These are phyloP conservation scores for Cataglyphis rosenhaueri DNA, from an alignment of 2,888 invertebrate genomes.

Conservation along the genomic window DNA sequence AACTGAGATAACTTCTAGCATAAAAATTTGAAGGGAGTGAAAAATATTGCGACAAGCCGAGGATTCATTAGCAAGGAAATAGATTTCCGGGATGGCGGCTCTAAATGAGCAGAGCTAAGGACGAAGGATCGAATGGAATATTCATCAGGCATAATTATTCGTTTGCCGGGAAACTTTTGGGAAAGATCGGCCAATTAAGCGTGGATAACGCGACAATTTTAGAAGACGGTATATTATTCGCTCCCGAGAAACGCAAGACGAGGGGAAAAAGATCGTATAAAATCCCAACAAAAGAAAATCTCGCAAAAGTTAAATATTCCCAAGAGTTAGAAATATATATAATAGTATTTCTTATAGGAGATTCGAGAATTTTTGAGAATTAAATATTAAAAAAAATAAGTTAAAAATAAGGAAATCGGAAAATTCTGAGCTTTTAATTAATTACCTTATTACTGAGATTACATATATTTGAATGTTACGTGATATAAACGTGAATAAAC, in stretches of 20 bases:
- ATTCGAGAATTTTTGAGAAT: not conserved
- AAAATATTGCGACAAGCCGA: slow-evolving; percentile 19
- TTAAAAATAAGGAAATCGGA: not conserved
- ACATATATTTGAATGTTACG: not conserved
- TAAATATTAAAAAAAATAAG: not conserved
- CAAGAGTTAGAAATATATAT: slow-evolving; percentile 22
- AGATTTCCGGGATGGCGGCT: slow-evolving; percentile 21
- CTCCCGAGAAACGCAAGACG: not conserved
- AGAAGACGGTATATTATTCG: slow-evolving; percentile 9
- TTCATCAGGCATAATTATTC: slow-evolving; percentile 48
- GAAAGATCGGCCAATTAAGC: slow-evolving; percentile 40
- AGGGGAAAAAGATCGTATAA: not conserved
- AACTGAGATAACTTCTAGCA: not conserved
- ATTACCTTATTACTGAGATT: not conserved
- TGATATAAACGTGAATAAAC: not conserved
- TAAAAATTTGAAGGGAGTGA: slow-evolving; percentile 32
- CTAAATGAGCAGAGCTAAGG: slow-evolving; percentile 23
- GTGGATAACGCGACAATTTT: slow-evolving; percentile 29
- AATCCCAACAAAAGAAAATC: not conserved
- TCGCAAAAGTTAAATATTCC: not conserved
- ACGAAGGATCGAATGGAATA: slow-evolving; percentile 44
- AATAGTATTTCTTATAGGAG: slow-evolving; percentile 8
- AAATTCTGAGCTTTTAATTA: not conserved
- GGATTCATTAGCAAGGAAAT: slow-evolving; percentile 42
- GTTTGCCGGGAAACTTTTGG: slow-evolving; percentile 34